Evolutionary conservation across 2,888 invertebrate species (phyloP), one percentile per base, ranked within the genome.

Genomic region (Nowickia ferox): DNA sequence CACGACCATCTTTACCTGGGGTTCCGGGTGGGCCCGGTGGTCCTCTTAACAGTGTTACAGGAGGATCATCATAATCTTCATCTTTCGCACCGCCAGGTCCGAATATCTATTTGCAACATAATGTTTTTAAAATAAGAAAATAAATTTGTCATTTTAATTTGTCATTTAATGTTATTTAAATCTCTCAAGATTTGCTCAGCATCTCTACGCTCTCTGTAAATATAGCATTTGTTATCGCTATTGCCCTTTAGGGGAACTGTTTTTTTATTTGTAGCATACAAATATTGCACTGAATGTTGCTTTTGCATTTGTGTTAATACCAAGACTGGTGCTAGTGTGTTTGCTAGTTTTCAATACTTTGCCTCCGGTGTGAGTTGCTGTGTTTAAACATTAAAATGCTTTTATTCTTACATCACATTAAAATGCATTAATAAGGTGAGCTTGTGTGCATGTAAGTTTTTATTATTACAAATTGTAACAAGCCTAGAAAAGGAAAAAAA

Each of bases 21-120:
- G 44, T 82, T 83, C 96, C 96, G 38, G 95, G 94, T 66, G 95
- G 94, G 83, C 96, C 96, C 61, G 95, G 95, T 84, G 94, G 94
- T 85, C 96, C 96, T 89, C 95, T 94, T 88, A 94, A 93, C 91
- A 94, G 93, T 87, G 94, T 94, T 88, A 93, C 91, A 0, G 92
- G 92, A 38, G 93, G 92, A 88, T 93, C 93, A 69, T 93, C 93
- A 77, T 93, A 93, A 84, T 93, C 93, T 75, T 93, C 93, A 83
- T 93, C 93, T 87, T 93, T 93, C 78, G 93, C 91, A 86, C 93
- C 92, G 55, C 92, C 92, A 72, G 93, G 93, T 84, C 93, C 93
- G 87, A 92, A 93, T 89, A 93, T 90, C 92, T 92, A 88, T 68
- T 88, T 9, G 9, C 17, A 6, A 11, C 48, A 65, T 15, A 80